Evolutionary conservation across 2,797 vertebrate species (phyloP), one percentile per base, ranked within the genome.

Genomic region (Tapirus indicus): DNA sequence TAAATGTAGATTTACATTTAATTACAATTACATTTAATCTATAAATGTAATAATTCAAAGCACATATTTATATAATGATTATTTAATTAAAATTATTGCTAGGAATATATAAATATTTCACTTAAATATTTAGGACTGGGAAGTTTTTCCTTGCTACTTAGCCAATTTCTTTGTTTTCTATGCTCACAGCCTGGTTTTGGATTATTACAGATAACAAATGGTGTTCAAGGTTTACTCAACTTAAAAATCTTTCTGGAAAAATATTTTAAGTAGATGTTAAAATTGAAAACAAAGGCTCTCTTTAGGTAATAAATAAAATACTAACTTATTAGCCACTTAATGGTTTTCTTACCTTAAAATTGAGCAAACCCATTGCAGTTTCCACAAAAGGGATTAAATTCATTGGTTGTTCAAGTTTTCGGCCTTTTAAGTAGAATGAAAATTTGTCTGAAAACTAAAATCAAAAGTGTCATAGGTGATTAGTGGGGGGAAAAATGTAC

Each of bases 301-400:
- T 94, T 75, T 91, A 96, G 83, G 82, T 96, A 94, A 97, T 80
- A 88, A 90, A 91, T 94, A 97, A 98, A 98, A 98, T 29, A 90
- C 20, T 84, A 97, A 90, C 91, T 87, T 97, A 96, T 97, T 58
- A 97, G 95, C 68, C 74, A 91, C 23, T 17, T 84, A 83, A 91
- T 94, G 88, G 94, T 92, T 98, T 97, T 98, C 99, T 99, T 99
- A 99, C 99, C 99, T 99, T 99, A 99, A 99, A 99, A 99, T 99
- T 99, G 98, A 99, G 99, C 98, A 99, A 99, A 97, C 99, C 99
- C 99, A 99, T 98, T 98, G 99, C 99, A 74, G 99, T 99, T 99
- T 99, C 99, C 99, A 99, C 99, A 99, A 99, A 99, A 98, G 99
- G 99, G 99, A 99, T 99, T 98, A 99, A 99, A 99, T 99, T 99